Percentiles rank a stretch among this genome's conserved stretches.
phyloP scores from a whole-genome alignment of 1,140 invertebrate species.

The Ceratoteleas bidentatus region DNA sequence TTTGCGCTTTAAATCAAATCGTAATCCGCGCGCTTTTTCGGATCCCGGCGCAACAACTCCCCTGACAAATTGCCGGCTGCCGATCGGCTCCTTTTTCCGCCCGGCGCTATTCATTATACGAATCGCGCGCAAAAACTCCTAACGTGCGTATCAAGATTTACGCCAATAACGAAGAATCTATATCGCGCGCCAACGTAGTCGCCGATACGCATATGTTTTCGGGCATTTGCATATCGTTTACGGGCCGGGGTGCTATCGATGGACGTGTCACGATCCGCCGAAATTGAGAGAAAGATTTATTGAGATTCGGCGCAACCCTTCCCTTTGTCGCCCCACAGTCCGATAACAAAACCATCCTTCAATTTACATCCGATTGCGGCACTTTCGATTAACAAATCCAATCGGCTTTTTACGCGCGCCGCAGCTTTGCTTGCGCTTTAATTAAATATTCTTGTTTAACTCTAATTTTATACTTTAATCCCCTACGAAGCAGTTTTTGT shows the following conservation, averaged over 20 bases:
- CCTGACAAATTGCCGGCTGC: constrained; percentile 51
- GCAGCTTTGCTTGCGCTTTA: constrained; percentile 23
- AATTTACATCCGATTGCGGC: constrained; percentile 63
- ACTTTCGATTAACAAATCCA: constrained; percentile 60
- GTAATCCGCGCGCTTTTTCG: constrained; percentile 48
- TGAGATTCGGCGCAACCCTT: constrained; percentile 54
- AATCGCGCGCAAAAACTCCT: constrained; percentile 46
- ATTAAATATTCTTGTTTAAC: constrained; percentile 39
- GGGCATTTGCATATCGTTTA: constrained; percentile 65
- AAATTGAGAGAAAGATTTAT: constrained; percentile 69
- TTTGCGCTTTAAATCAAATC: constrained; percentile 54
- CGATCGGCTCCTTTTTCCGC: constrained; percentile 19
- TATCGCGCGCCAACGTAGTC: constrained; percentile 40
- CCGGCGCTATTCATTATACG: constrained; percentile 46
- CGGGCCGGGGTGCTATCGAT: constrained; percentile 52
- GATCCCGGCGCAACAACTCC: constrained; percentile 51
- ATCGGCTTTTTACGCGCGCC: constrained; percentile 27
- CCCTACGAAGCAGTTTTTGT: not conserved
- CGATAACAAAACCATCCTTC: constrained; percentile 67
- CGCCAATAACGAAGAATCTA: constrained; percentile 59
- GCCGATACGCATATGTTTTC: constrained; percentile 57
- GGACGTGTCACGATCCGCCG: constrained; percentile 54
- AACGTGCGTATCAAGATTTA: constrained; percentile 63
- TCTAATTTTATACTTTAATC: not conserved
- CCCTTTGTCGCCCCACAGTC: constrained; percentile 53